phyloP scores from a whole-genome alignment of 2,113 vertebrate genomes.

The Pelusios castaneus region DNA sequence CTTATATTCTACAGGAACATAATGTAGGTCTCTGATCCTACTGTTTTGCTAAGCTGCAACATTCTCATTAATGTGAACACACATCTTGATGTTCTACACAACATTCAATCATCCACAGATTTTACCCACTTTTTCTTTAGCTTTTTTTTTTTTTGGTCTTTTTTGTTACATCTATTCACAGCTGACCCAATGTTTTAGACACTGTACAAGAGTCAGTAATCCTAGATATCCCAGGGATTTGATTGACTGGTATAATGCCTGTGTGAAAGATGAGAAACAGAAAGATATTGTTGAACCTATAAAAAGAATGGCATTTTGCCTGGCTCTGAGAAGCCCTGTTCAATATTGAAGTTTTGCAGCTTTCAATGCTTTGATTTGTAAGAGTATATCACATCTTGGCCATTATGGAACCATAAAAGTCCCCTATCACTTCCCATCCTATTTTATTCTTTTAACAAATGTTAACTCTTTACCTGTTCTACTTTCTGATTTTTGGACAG shows the following conservation, averaged over 20 bases:
- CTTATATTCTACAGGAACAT: not conserved
- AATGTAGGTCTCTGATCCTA: not conserved
- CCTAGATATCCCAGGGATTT: conserved; percentile 71
- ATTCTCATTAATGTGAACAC: conserved; percentile 41
- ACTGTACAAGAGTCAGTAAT: conserved; percentile 53
- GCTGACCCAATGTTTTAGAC: conserved; percentile 73
- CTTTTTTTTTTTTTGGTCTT: conserved; percentile 1
- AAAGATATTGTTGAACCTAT: conserved; percentile 73
- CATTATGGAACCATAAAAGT: conserved; percentile 72
- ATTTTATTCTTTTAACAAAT: conserved; percentile 64
- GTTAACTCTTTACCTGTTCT: conserved; percentile 30
- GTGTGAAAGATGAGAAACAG: conserved; percentile 72
- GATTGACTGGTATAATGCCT: conserved; percentile 72
- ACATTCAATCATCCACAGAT: conserved; percentile 1
- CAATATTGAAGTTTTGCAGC: conserved; percentile 71
- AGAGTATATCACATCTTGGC: conserved; percentile 62
- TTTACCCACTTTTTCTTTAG: conserved; percentile 11
- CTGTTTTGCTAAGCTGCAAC: conserved; percentile 15
- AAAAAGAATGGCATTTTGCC: conserved; percentile 76
- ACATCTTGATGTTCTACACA: conserved; percentile 6
- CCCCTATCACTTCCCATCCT: conserved; percentile 54
- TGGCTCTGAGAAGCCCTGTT: conserved; percentile 70
- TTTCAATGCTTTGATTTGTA: conserved; percentile 74
- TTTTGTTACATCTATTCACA: conserved; percentile 61
- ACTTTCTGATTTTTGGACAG: not conserved